phyloP scores from a whole-genome alignment of 2,888 invertebrate species.

The Macropis europaea region DNA sequence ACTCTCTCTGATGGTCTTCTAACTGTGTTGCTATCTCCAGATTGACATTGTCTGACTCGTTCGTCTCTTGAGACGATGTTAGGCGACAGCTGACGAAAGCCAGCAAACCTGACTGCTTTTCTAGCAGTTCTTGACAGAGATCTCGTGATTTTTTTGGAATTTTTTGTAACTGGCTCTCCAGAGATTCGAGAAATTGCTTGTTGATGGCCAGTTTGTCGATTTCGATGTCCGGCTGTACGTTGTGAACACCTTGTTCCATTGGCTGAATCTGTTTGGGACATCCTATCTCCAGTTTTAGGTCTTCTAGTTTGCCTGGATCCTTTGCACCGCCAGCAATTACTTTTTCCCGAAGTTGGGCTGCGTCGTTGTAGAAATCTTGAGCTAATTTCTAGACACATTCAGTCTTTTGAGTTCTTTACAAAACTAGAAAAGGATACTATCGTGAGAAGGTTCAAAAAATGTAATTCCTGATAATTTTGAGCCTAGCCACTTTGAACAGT shows the following conservation, averaged over 20 bases:
- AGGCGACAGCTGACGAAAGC: constrained; percentile 47
- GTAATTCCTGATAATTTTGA: too few relatives aligned
- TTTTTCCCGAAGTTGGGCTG: constrained; percentile 69
- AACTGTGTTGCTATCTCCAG: constrained; percentile 33
- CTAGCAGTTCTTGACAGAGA: constrained; percentile 56
- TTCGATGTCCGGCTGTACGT: not conserved
- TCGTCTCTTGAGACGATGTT: not conserved
- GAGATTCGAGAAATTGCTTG: constrained; percentile 51
- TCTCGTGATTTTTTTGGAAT: constrained; percentile 45
- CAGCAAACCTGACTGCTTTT: constrained; percentile 51
- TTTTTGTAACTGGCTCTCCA: constrained; percentile 58
- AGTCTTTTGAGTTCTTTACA: too few relatives aligned
- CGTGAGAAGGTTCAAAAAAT: too few relatives aligned
- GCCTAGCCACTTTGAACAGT: too few relatives aligned
- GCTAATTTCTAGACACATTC: constrained; percentile 60
- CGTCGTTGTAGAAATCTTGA: constrained; percentile 66
- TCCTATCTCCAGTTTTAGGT: constrained; percentile 43
- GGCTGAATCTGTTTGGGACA: not conserved
- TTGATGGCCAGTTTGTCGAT: constrained; percentile 24
- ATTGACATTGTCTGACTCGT: constrained; percentile 6
- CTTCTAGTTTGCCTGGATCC: constrained; percentile 72
- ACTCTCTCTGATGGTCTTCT: constrained; percentile 40
- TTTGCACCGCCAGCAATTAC: constrained; percentile 67
- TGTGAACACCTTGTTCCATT: not conserved
- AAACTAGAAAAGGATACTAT: too few relatives aligned